Conservation (phyloP, 2,888 invertebrate genomes). For the Osmoderma eremita region DNA sequence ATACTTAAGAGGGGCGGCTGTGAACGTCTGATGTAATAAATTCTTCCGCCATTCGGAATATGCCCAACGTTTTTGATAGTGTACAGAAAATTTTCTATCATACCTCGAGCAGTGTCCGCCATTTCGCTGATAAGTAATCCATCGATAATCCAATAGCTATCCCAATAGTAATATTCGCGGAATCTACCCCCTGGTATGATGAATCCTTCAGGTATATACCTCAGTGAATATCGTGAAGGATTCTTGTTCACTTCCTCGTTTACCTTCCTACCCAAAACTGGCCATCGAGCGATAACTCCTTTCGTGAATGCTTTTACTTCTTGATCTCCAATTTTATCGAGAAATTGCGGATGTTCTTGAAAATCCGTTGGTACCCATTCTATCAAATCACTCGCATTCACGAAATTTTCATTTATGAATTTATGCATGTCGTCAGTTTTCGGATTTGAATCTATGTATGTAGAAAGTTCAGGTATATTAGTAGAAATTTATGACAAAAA, state of each 20-base stretch:
- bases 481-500: too few relatives aligned
- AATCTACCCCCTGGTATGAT: constrained; percentile 79
- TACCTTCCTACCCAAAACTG: constrained; percentile 70
- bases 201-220: constrained; percentile 68
- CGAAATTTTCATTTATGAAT: constrained; percentile 71
- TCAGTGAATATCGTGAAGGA: constrained; percentile 59
- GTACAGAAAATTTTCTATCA: constrained; percentile 79
- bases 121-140: constrained; percentile 82
- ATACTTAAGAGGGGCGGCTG: constrained; percentile 76
- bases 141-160: constrained; percentile 86
- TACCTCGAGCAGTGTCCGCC: constrained; percentile 74
- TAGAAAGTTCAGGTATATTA: too few relatives aligned
- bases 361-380: constrained; percentile 71
- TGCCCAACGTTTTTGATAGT: constrained; percentile 74
- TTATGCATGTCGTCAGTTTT: constrained; percentile 63
- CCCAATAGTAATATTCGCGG: constrained; percentile 85
- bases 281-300: constrained; percentile 73
- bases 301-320: constrained; percentile 70
- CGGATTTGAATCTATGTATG: too few relatives aligned
- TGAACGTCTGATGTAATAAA: constrained; percentile 79
- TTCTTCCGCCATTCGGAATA: constrained; percentile 84
- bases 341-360: constrained; percentile 68
- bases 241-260: constrained; percentile 67
- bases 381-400: constrained; percentile 69
- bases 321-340: constrained; percentile 69